A percentile compares a stretch with the other conserved stretches of the same genome.
phyloP scores from a whole-genome alignment of 2,888 invertebrate genomes.

The Andrena dorsata region DNA sequence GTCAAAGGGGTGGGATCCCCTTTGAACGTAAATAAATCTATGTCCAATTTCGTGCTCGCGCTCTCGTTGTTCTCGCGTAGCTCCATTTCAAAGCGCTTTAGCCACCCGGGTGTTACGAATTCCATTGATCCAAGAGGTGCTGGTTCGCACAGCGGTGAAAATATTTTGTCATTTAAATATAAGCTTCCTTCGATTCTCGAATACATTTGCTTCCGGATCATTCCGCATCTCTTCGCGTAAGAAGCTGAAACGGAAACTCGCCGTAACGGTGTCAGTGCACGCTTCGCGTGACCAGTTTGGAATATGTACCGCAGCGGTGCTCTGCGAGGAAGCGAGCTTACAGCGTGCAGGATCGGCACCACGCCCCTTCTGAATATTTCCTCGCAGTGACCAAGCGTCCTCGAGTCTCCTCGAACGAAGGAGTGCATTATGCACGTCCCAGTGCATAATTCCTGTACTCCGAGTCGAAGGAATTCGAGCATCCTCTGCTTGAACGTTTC shows the following conservation, averaged over 20 bases:
- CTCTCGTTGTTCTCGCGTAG: slow-evolving; percentile 20
- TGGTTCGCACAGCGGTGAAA: neutral
- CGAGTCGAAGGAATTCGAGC: slow-evolving; percentile 13
- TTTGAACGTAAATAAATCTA: slow-evolving; percentile 73
- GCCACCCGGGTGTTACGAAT: slow-evolving; percentile 4
- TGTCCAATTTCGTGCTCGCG: slow-evolving; percentile 50
- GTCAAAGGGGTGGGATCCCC: slow-evolving; percentile 70
- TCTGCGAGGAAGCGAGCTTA: neutral
- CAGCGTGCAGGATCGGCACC: slow-evolving; percentile 1
- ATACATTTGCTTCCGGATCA: neutral
- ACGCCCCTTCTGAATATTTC: slow-evolving; percentile 48
- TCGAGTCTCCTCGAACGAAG: neutral
- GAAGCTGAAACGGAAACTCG: neutral
- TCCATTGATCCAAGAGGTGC: neutral
- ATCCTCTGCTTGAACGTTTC: slow-evolving; percentile 52
- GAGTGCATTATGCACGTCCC: slow-evolving; percentile 46
- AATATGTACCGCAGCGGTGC: neutral
- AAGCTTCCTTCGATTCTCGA: neutral
- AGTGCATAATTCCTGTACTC: slow-evolving; percentile 46
- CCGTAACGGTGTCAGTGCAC: neutral
- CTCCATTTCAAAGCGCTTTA: neutral
- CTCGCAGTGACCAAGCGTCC: slow-evolving; percentile 34
- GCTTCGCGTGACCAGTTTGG: neutral
- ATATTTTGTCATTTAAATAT: neutral
- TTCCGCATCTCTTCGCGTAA: neutral